Conservation (phyloP, 2,888 invertebrate species). For the Megastigmus dorsalis region DNA sequence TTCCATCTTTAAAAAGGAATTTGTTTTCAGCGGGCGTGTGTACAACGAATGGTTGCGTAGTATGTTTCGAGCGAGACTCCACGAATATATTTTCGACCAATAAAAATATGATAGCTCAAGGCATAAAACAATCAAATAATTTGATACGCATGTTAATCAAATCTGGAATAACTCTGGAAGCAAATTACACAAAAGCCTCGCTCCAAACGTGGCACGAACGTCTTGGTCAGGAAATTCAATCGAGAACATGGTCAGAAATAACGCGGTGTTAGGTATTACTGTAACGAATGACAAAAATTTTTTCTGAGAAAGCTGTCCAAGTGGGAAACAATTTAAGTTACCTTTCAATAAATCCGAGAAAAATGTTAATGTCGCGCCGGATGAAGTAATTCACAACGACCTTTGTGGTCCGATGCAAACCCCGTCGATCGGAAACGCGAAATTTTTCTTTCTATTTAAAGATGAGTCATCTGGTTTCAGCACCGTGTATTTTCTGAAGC, state of each 20-base stretch:
- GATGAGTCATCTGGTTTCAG: slow-evolving; percentile 3
- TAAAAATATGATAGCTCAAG: slow-evolving; percentile 27
- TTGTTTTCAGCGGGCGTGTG: slow-evolving; percentile 33
- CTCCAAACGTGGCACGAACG: background rate
- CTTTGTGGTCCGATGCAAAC: too few species aligned
- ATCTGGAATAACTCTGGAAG: background rate
- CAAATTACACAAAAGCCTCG: slow-evolving; percentile 10
- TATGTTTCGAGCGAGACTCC: background rate
- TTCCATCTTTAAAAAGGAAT: slow-evolving; percentile 42
- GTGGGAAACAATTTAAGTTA: background rate
- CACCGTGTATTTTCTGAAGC: slow-evolving; percentile 10
- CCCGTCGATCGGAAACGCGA: too few species aligned
- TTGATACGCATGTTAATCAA: slow-evolving; percentile 41
- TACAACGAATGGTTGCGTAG: slow-evolving; percentile 14
- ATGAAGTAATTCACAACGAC: slow-evolving; percentile 14
- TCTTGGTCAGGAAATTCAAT: slow-evolving; percentile 1
- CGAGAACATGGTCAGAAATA: background rate
- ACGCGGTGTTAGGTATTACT: background rate
- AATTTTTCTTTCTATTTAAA: too few species aligned
- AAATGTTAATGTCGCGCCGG: background rate
- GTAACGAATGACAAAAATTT: background rate
- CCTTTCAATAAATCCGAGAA: background rate
- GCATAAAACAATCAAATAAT: slow-evolving; percentile 40
- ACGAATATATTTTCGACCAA: slow-evolving; percentile 8
- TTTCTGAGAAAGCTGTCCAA: background rate